These are phyloP conservation scores for Schizothorax lantsangensis DNA, from an alignment of 2,797 vertebrate genomes.

Conservation along the genomic window DNA sequence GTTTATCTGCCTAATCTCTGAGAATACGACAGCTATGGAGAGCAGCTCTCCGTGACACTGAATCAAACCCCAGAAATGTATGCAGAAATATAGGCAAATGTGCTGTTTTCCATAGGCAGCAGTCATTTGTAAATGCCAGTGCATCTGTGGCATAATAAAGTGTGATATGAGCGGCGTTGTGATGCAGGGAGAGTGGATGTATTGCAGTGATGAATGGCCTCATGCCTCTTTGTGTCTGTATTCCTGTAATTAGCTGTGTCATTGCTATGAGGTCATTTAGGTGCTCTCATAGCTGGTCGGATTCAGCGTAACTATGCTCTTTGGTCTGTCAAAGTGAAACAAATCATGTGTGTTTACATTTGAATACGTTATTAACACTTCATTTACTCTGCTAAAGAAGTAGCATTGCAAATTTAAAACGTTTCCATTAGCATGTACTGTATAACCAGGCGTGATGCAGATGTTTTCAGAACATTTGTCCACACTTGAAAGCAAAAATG, in stretches of 20 bases:
- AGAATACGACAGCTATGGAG: neutral
- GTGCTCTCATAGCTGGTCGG: neutral
- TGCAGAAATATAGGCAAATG: slow-evolving; percentile 5
- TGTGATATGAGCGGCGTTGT: neutral
- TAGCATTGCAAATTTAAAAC: neutral
- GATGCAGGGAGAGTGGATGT: neutral
- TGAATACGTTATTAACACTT: neutral
- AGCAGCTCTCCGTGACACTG: slow-evolving; percentile 19
- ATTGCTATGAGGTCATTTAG: slow-evolving; percentile 16
- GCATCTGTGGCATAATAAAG: slow-evolving; percentile 6
- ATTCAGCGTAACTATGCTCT: neutral
- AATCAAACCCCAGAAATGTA: slow-evolving; percentile 21
- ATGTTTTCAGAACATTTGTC: neutral
- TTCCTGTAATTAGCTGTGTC: slow-evolving; percentile 16
- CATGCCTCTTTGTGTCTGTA: slow-evolving; percentile 7
- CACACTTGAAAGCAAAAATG: neutral
- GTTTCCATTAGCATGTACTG: neutral
- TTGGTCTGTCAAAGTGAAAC: slow-evolving; percentile 1
- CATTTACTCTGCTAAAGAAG: neutral
- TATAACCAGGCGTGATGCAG: neutral
- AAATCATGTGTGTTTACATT: neutral
- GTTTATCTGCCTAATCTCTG: neutral
- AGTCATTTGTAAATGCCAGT: slow-evolving; percentile 39
- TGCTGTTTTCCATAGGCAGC: slow-evolving; percentile 9
- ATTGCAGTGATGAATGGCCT: slow-evolving; percentile 20